Evolutionary conservation across 2,888 invertebrate species (phyloP).

Genomic region (Tubulanus polymorphus): DNA sequence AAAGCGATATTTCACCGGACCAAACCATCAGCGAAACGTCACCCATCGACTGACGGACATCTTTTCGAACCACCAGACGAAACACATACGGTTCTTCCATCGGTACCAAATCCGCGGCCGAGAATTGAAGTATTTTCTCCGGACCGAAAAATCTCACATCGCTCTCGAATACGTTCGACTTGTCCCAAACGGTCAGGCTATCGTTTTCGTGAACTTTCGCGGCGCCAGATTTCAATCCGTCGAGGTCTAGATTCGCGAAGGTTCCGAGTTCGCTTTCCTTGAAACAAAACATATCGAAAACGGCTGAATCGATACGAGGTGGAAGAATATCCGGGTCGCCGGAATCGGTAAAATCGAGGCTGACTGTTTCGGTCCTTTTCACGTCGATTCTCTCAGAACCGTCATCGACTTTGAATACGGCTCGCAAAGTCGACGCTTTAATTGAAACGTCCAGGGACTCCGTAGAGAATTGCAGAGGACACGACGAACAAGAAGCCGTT

Average conservation of each 20-base stretch:
- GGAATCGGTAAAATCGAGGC: slow-evolving; percentile 30
- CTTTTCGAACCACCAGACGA: too few species aligned
- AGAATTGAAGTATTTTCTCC: too few species aligned
- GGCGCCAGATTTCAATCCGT: too few species aligned
- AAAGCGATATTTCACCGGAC: too few species aligned
- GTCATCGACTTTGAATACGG: too few species aligned
- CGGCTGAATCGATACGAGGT: slow-evolving; percentile 22
- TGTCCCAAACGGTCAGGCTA: background rate
- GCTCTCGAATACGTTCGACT: background rate
- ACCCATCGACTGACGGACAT: too few species aligned
- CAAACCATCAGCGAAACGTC: too few species aligned
- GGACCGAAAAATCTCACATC: too few species aligned
- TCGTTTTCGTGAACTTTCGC: background rate
- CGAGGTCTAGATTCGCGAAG: background rate
- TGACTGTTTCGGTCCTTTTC: slow-evolving; percentile 25
- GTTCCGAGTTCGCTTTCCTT: slow-evolving; percentile 15
- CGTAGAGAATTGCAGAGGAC: background rate
- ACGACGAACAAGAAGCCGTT: slow-evolving; percentile 26
- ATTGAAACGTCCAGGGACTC: background rate
- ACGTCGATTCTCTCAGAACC: background rate
- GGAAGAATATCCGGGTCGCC: slow-evolving; percentile 32
- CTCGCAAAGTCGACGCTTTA: background rate
- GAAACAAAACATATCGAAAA: slow-evolving; percentile 22
- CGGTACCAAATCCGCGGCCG: too few species aligned
- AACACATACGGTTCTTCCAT: too few species aligned